These are phyloP conservation scores for Octomys mimax DNA, from an alignment of 2,797 vertebrate species.

Conservation along the genomic window DNA sequence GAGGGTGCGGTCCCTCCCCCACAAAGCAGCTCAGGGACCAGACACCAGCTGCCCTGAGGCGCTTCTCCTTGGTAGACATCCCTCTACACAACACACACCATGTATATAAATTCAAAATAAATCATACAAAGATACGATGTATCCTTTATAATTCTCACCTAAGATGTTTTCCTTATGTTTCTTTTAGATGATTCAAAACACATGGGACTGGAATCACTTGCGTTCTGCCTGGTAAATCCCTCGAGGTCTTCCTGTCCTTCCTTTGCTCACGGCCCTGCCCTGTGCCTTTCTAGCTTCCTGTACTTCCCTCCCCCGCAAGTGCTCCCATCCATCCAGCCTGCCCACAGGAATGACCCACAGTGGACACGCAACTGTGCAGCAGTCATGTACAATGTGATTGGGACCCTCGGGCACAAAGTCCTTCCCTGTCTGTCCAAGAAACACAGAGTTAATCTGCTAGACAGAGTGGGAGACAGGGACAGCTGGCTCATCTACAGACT, in stretches of 20 bases:
- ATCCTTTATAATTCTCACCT: not conserved
- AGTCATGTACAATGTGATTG: not conserved
- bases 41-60: not conserved
- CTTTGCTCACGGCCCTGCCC: not conserved
- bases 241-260: not conserved
- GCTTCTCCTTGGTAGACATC: not conserved
- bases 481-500: not conserved
- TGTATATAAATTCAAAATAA: not conserved
- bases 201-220: not conserved
- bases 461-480: rapidly evolving
- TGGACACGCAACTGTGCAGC: not conserved
- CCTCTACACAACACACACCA: not conserved
- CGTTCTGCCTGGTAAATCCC: not conserved
- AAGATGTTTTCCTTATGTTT: not conserved
- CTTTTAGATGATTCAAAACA: not conserved
- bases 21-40: no score
- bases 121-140: not conserved
- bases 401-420: not conserved
- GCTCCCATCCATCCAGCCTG: not conserved
- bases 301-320: not conserved
- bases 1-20: not conserved
- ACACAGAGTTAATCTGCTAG: not conserved
- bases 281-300: not conserved
- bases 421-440: not conserved
- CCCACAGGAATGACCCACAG: not conserved